Conservation (phyloP, 2,797 vertebrate species). For the Miichthys miiuy region DNA sequence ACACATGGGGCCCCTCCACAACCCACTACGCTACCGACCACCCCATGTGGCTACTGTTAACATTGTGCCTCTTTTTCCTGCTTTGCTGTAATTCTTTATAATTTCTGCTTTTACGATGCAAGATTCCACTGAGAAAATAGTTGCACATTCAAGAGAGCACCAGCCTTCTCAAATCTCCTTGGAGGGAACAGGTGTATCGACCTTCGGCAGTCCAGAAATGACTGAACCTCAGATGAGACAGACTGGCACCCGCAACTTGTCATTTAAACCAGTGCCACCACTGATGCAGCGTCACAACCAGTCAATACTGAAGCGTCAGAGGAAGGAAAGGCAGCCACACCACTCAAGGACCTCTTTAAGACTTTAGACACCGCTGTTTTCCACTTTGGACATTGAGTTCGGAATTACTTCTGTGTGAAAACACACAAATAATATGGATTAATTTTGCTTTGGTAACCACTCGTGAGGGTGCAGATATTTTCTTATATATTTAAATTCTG, state of each 20-base stretch:
- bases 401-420: background rate
- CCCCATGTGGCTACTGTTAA: background rate
- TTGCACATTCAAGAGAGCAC: background rate
- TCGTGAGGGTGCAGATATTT: background rate
- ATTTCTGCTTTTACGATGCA: slow-evolving; percentile 17
- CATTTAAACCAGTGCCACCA: background rate
- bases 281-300: slow-evolving; percentile 11
- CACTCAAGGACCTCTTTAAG: slow-evolving; percentile 61
- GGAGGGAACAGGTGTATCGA: background rate
- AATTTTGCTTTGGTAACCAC: background rate
- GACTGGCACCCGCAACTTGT: slow-evolving; percentile 8
- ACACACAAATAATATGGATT: background rate
- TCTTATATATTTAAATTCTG: background rate
- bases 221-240: slow-evolving; percentile 1
- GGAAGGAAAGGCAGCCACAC: background rate
- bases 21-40: no score
- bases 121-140: background rate
- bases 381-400: slow-evolving; percentile 4
- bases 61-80: background rate
- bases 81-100: background rate
- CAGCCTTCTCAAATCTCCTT: background rate
- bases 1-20: no score
- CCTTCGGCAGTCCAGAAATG: background rate
- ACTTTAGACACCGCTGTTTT: slow-evolving; percentile 37
- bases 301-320: background rate